Evolutionary conservation across 2,888 invertebrate species (phyloP), one percentile per base, ranked within the genome.

Genomic region (Watsonalla cultraria): DNA sequence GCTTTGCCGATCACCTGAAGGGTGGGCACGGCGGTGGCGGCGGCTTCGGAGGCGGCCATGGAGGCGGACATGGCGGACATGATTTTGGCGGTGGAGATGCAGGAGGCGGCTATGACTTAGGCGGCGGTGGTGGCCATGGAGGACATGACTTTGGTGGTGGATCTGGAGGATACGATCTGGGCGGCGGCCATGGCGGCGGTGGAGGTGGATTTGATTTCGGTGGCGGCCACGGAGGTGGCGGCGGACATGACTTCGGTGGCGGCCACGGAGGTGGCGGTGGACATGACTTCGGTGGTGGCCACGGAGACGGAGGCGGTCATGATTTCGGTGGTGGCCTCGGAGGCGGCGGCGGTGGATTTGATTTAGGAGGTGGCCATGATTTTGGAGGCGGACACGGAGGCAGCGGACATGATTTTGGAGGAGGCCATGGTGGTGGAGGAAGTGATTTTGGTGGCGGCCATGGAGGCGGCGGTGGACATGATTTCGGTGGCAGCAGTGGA

Each of bases 131-230:
- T 14, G 72, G 74, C 56, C 79, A 73, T 35, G 83, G 76, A 2
- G 81, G 79, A 8, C 77, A 73, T 24, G 92, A 93, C 93, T 72
- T 78, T 54, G 83, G 85, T 45, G 9, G 94, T 15, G 93, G 42
- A 11, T 9, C 14, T 6, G 49, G 49, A 14, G 48, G 47, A 35
- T 13, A 47, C 8, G 47, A 54, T 35, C 49, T 51, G 4, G 62
- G 62, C 7, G 58, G 58, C 13, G 65, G 61, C 0, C 54, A 53
- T 39, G 60, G 58, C 15, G 65, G 68, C 34, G 64, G 48, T 2
- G 37, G 37, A 37, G 9, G 7, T 37, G 8, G 9, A 37, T 37
- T 37, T 37, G 37, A 57, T 35, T 64, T 67, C 35, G 64, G 49
- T 13, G 2, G 14, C 66, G 48, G 35, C 7, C 33, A n/a, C 15